phyloP scores from a whole-genome alignment of 1,140 invertebrate species.

The Trichonephila inaurata region DNA sequence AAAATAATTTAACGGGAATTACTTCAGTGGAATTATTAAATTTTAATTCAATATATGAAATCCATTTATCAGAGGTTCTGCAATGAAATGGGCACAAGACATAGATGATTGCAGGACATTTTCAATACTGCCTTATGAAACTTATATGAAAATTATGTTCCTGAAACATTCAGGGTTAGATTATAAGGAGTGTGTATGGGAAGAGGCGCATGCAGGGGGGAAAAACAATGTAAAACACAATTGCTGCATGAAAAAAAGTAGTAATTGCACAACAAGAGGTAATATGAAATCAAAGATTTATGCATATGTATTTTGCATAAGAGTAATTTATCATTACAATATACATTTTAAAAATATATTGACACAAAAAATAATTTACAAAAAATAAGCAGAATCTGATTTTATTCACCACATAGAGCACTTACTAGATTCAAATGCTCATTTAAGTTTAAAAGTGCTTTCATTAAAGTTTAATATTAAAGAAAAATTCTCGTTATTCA shows the following conservation, averaged over 20 bases:
- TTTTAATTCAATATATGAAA: background rate
- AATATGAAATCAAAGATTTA: background rate
- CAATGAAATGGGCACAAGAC: slow-evolving; percentile 7
- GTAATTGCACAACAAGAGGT: slow-evolving; percentile 34
- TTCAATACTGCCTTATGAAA: background rate
- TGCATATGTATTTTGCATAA: background rate
- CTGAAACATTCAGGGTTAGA: background rate
- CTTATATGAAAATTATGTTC: background rate
- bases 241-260: background rate
- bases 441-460: background rate
- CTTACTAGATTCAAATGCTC: background rate
- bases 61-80: background rate
- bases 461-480: background rate
- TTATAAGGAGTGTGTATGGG: background rate
- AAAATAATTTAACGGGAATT: background rate
- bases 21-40: background rate
- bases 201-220: too few species aligned
- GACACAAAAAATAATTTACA: background rate
- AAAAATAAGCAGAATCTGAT: background rate
- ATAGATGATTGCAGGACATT: background rate
- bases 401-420: background rate
- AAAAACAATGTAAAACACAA: background rate
- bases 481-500: background rate
- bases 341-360: background rate
- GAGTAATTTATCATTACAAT: background rate